phyloP scores from a whole-genome alignment of 1,140 invertebrate species.

The Neelides sp. region DNA sequence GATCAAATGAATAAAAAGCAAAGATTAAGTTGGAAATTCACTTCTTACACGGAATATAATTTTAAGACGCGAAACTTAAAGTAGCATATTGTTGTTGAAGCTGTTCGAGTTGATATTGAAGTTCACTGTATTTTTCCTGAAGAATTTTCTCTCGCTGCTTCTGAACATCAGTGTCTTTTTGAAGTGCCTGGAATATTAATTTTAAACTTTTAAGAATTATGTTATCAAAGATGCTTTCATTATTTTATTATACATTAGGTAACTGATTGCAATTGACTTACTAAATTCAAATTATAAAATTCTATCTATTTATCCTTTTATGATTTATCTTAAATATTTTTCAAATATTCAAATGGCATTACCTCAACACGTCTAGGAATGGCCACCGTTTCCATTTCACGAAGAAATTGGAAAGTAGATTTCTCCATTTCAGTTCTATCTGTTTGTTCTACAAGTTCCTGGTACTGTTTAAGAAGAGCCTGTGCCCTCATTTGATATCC shows the following conservation, averaged over 20 bases:
- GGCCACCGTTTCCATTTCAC: conserved; percentile 78
- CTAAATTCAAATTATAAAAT: conserved; percentile 10
- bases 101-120: conserved; percentile 40
- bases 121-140: conserved; percentile 62
- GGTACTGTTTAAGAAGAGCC: conserved; percentile 75
- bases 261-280: too few relatives aligned
- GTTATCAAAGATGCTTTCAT: conserved; percentile 3
- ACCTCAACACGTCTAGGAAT: conserved; percentile 77
- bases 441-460: conserved; percentile 75
- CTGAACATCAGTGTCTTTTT: conserved; percentile 84
- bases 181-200: conserved; percentile 62
- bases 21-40: too few relatives aligned
- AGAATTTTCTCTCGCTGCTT: conserved; percentile 76
- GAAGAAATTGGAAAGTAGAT: conserved; percentile 81
- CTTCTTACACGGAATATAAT: too few relatives aligned
- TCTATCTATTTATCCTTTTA: too few relatives aligned
- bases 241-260: not conserved
- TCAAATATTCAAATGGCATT: conserved; percentile 25
- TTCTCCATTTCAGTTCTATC: conserved; percentile 78
- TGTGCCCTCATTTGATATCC: conserved; percentile 74
- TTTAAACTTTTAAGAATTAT: conserved; percentile 33
- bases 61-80: too few relatives aligned
- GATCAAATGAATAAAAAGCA: too few relatives aligned
- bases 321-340: too few relatives aligned
- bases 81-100: conserved; percentile 24